Percentiles rank a stretch among this genome's conserved stretches.
phyloP scores from a whole-genome alignment of 1,140 invertebrate genomes.

The Trichogramma pretiosum region DNA sequence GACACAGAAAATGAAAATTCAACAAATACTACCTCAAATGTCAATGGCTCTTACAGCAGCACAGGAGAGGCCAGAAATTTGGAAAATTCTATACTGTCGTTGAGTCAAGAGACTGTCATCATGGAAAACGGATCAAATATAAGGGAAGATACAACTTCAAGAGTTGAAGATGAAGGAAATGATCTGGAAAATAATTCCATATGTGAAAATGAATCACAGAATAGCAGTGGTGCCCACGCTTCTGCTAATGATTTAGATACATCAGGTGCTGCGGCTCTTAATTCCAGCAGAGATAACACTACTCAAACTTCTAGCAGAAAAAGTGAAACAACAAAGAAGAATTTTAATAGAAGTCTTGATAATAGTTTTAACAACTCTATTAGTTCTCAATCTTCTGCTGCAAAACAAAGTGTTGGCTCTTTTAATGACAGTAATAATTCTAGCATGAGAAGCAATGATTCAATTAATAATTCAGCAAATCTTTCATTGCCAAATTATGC shows the following conservation, averaged over 20 bases:
- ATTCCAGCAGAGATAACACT: slow-evolving; percentile 13
- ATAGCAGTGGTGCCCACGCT: not conserved
- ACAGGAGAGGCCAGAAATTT: slow-evolving; percentile 21
- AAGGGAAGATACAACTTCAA: not conserved
- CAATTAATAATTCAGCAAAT: slow-evolving; percentile 12
- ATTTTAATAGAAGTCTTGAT: slow-evolving; percentile 14
- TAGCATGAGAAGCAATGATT: slow-evolving; percentile 12
- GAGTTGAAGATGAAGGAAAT: slow-evolving; percentile 10
- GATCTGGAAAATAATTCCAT: slow-evolving; percentile 14
- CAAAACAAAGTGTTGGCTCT: not conserved
- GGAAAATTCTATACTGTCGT: slow-evolving; percentile 18
- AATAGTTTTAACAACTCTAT: slow-evolving; percentile 10
- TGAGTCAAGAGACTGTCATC: slow-evolving; percentile 7
- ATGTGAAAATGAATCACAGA: slow-evolving; percentile 5
- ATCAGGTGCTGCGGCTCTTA: not conserved
- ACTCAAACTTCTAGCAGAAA: slow-evolving; percentile 14
- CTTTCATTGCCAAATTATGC: slow-evolving; percentile 16
- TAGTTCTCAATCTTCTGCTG: slow-evolving; percentile 3
- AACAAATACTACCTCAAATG: slow-evolving; percentile 20
- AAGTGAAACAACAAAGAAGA: slow-evolving; percentile 11
- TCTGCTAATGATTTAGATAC: not conserved
- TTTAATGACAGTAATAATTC: slow-evolving; percentile 2
- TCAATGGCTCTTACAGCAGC: slow-evolving; percentile 16
- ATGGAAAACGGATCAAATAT: slow-evolving; percentile 9
- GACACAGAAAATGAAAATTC: slow-evolving; percentile 20